These are phyloP conservation scores for Microvelia longipes DNA, from an alignment of 1,140 invertebrate species.

Conservation along the genomic window DNA sequence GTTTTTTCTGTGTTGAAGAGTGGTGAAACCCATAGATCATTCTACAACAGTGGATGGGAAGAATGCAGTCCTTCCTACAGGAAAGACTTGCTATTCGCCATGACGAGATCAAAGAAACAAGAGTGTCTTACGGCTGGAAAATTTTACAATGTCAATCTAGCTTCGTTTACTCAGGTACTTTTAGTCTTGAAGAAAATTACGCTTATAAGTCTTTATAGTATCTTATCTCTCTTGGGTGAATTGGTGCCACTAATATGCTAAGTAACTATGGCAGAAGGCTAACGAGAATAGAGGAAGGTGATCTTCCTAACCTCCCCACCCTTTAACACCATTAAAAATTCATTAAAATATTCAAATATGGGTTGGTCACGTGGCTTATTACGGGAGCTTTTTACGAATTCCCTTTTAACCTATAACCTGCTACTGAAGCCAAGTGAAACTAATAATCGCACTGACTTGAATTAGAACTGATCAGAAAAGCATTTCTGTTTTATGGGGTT, in stretches of 20 bases:
- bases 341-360: too few relatives aligned
- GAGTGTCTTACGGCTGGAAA: constrained; percentile 13
- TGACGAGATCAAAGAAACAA: constrained; percentile 4
- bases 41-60: constrained; percentile 13
- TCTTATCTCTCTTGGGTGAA: constrained; percentile 26
- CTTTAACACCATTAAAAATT: too few relatives aligned
- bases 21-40: constrained; percentile 5
- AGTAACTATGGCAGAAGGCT: background rate
- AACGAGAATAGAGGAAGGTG: too few relatives aligned
- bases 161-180: constrained; percentile 14
- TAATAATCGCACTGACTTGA: too few relatives aligned
- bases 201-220: constrained; percentile 40
- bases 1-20: too few relatives aligned
- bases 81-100: constrained; percentile 6
- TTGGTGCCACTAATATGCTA: constrained; percentile 21
- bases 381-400: too few relatives aligned
- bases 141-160: constrained; percentile 12
- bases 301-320: too few relatives aligned
- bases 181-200: constrained; percentile 8
- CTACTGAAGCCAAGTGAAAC: too few relatives aligned
- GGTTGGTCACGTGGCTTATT: too few relatives aligned
- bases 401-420: too few relatives aligned
- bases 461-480: too few relatives aligned
- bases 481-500: too few relatives aligned
- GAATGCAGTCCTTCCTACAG: constrained; percentile 3